Evolutionary conservation across 2,888 invertebrate species (phyloP), one percentile per base, ranked within the genome.

Genomic region (Malacosoma neustria): DNA sequence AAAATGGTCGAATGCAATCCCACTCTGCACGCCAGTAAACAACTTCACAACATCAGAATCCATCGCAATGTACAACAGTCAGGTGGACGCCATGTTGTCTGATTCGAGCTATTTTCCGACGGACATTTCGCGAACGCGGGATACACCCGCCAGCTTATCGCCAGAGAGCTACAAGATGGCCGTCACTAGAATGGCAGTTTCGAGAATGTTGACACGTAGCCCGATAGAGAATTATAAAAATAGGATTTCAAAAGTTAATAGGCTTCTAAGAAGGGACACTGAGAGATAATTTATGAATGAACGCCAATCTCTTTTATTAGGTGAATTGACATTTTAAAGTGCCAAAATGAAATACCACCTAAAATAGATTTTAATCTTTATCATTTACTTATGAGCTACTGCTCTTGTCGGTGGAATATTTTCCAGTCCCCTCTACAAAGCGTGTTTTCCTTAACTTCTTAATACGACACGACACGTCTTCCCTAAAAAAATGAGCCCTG

Each of bases 1-100:
- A 44, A 93, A 94, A 80, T 95, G 95, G 95, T 94, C 94, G 0
- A 93, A 92, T 59, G 91, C 93, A 1, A 93, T 95, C 46, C 95
- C 95, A 0, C 91, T 92, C 4, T 95, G 95, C 69, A 56, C 82
- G 1, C 74, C 85, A 11, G 62, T 67, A 30, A 65, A 75, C 12
- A 85, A 85, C 54, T 81, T 69, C 61, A 80, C 74, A 0, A 62
- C 73, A 1, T 53, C 70, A 0, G 87, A 85, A 34, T 62, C 77
- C 0, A 41, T 81, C 32, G 82, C 79, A 11, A 79, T 77, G 76
- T 58, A 76, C 13, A 82, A 71, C 43, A 72, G 72, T 1, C 85
- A 85, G 46, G 70, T 81, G 37, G 81, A 81, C 71, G 84, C 82
- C 62, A 81, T 82, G 77, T 58, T 84, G 57, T 76, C 82, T 0